Evolutionary conservation across 2,888 invertebrate species (phyloP).

Genomic region (Drosophila leonis): DNA sequence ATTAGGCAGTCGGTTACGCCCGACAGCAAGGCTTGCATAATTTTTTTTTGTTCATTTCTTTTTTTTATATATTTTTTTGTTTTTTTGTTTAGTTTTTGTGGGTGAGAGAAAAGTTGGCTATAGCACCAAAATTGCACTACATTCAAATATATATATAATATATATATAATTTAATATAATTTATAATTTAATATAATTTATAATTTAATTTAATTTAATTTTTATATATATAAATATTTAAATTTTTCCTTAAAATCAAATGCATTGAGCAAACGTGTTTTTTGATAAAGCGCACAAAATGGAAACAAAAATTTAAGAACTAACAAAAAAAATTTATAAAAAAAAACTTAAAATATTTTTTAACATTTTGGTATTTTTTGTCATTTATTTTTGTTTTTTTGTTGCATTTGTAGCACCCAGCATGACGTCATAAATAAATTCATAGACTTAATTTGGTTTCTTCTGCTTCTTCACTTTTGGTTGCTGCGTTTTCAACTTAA

Average conservation of each 20-base stretch:
- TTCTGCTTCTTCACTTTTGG: slow-evolving; percentile 37
- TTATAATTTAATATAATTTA: slow-evolving; percentile 42
- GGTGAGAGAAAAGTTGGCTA: slow-evolving; percentile 54
- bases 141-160: slow-evolving; percentile 39
- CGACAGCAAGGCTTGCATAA: not conserved
- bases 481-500: slow-evolving; percentile 35
- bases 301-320: not conserved
- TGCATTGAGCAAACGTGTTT: slow-evolving; percentile 63
- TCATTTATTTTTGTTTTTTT: slow-evolving; percentile 32
- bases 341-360: slow-evolving; percentile 16
- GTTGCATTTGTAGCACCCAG: slow-evolving; percentile 77
- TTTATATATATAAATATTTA: slow-evolving; percentile 35
- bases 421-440: slow-evolving; percentile 73
- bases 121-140: slow-evolving; percentile 75
- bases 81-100: slow-evolving; percentile 34
- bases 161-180: slow-evolving; percentile 19
- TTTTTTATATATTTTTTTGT: slow-evolving; percentile 22
- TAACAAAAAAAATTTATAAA: not conserved
- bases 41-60: slow-evolving; percentile 27
- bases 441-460: slow-evolving; percentile 56
- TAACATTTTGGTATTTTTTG: slow-evolving; percentile 37
- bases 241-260: slow-evolving; percentile 59
- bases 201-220: slow-evolving; percentile 33
- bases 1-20: not conserved
- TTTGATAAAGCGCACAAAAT: slow-evolving; percentile 31